Evolutionary conservation across 2,888 invertebrate species (phyloP), one percentile per base, ranked within the genome.

Genomic region (Erebia ligea): DNA sequence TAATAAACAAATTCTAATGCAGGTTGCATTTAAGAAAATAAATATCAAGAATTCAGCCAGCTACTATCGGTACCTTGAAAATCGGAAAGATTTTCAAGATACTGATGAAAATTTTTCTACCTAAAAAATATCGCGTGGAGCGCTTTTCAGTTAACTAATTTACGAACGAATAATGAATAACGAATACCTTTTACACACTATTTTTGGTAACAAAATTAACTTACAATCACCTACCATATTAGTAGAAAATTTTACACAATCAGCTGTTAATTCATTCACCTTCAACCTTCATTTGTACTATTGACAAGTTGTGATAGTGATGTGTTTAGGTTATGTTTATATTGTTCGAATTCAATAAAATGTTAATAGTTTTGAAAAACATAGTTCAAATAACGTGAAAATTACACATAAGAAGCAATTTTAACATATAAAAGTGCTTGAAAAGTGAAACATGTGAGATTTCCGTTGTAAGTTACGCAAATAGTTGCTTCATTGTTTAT

Each of bases 261-360:
- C 82, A 83, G 82, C 82, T 83, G 82, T 70, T 68, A 68, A 8
- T 78, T 79, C 75, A 69, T 77, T 77, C 76, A 78, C 48, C 61
- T 70, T 72, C 65, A 71, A 65, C 71, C 54, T 48, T 34, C 67
- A 45, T 67, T 61, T 72, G 52, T 48, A 61, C 21, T 66, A 34
- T 57, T 72, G 70, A 70, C 74, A 72, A 61, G 56, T 70, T 70
- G 68, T 66, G 72, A 72, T 67, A 69, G 74, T 70, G 68, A 62
- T 72, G 67, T 65, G 68, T 66, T 71, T 58, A 72, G 72, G 74
- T 74, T 74, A 74, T 68, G 72, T 70, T 67, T 70, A 68, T 73
- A 52, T 58, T 69, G 48, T 69, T 73, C 34, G 45, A 59, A 11
- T 34, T 64, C 25, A 21, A 19, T 50, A 10, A 50, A 50, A 63